These are phyloP conservation scores for Equus quagga DNA, from an alignment of 2,113 vertebrate genomes.

Conservation along the genomic window DNA sequence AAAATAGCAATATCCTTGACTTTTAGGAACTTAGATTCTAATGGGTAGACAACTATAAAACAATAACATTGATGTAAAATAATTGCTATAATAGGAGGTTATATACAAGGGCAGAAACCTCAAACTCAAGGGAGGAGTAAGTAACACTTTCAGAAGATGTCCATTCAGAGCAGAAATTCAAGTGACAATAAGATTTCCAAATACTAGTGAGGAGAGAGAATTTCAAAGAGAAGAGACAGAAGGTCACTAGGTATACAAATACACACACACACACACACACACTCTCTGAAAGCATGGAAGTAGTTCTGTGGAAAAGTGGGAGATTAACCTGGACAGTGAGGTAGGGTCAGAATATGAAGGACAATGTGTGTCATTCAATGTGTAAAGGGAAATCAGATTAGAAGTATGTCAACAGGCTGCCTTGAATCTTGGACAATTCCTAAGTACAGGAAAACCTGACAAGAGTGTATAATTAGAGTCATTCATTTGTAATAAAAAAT, in stretches of 20 bases:
- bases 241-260: neutral
- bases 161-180: neutral
- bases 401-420: neutral
- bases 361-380: neutral
- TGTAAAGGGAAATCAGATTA: neutral
- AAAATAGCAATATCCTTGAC: neutral
- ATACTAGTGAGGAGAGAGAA: neutral
- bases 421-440: neutral
- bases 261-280: fast-evolving
- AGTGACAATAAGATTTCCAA: neutral
- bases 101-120: neutral
- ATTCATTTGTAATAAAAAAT: conserved; percentile 28
- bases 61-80: neutral
- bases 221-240: neutral
- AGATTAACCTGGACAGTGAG: neutral
- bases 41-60: neutral
- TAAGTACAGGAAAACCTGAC: conserved; percentile 32
- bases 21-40: neutral
- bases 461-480: conserved; percentile 37
- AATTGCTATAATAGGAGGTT: neutral
- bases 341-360: neutral
- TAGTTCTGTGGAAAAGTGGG: neutral
- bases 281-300: neutral
- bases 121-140: neutral
- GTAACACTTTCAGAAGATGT: neutral